Conservation (phyloP, 2,797 vertebrate genomes). For the Gorsachius magnificus region DNA sequence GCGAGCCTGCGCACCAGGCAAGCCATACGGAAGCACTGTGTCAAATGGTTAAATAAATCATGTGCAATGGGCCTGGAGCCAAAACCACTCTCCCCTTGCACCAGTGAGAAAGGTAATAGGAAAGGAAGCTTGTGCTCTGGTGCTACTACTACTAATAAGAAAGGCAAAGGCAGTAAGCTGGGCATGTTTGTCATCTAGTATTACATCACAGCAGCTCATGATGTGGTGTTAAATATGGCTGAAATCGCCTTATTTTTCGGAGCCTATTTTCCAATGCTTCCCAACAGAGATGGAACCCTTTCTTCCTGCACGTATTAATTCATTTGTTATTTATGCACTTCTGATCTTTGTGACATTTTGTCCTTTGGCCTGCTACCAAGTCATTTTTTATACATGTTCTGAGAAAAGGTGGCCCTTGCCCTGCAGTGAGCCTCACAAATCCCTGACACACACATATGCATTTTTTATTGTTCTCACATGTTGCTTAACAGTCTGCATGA, state of each 20-base stretch:
- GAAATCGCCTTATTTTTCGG: conserved; percentile 50
- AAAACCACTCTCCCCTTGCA: conserved; percentile 7
- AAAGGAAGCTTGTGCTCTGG: background rate
- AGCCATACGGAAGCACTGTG: background rate
- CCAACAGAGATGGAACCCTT: conserved; percentile 72
- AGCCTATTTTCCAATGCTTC: conserved; percentile 63
- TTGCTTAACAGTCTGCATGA: conserved; percentile 74
- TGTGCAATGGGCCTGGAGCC: background rate
- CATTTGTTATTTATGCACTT: conserved; percentile 72
- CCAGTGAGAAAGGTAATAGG: background rate
- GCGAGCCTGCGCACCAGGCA: background rate
- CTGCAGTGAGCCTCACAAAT: conserved; percentile 67
- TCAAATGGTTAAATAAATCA: conserved; percentile 36
- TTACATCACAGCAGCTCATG: conserved; percentile 30
- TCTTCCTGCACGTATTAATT: conserved; percentile 69
- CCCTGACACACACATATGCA: conserved; percentile 66
- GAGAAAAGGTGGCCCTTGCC: conserved; percentile 72
- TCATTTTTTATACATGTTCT: conserved; percentile 76
- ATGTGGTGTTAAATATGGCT: conserved; percentile 41
- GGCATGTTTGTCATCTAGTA: conserved; percentile 2
- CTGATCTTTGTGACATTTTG: conserved; percentile 68
- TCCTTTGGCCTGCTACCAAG: conserved; percentile 68
- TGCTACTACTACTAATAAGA: background rate
- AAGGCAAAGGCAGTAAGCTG: background rate
- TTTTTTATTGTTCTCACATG: conserved; percentile 80